These are phyloP conservation scores for Acipenser oxyrinchus DNA, from an alignment of 2,797 vertebrate genomes.

Conservation along the genomic window DNA sequence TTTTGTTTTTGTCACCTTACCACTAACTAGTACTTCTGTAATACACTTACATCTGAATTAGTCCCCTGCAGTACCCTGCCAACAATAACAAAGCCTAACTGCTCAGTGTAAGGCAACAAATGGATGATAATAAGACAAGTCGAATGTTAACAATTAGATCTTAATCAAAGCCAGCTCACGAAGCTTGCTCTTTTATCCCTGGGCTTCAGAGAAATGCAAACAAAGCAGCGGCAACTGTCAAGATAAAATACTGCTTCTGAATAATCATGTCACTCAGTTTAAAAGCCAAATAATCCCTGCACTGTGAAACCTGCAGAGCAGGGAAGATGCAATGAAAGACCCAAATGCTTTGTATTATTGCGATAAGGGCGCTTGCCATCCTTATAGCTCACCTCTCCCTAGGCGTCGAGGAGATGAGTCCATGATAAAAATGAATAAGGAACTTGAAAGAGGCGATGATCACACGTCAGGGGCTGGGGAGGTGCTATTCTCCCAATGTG, in stretches of 20 bases:
- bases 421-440: conserved; percentile 20
- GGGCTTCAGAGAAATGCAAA: conserved; percentile 85
- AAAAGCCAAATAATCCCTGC: conserved; percentile 49
- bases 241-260: conserved; percentile 60
- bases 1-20: conserved; percentile 66
- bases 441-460: conserved; percentile 3
- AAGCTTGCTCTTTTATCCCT: conserved; percentile 79
- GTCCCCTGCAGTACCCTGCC: conserved; percentile 43
- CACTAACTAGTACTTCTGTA: conserved; percentile 71
- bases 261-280: conserved; percentile 51
- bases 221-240: conserved; percentile 65
- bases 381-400: conserved; percentile 35
- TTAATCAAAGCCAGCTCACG: conserved; percentile 82
- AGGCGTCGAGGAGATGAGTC: conserved; percentile 26
- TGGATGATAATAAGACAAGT: conserved; percentile 47
- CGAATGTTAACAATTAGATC: conserved; percentile 83
- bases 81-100: conserved; percentile 49
- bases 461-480: no score
- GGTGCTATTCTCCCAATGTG: no score
- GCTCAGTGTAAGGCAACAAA: conserved; percentile 39
- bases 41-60: conserved; percentile 45
- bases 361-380: conserved; percentile 42
- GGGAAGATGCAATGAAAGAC: conserved; percentile 42
- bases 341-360: conserved; percentile 49
- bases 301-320: conserved; percentile 20